Conservation (phyloP, 2,797 vertebrate genomes). For the Clarias laeviceps region DNA sequence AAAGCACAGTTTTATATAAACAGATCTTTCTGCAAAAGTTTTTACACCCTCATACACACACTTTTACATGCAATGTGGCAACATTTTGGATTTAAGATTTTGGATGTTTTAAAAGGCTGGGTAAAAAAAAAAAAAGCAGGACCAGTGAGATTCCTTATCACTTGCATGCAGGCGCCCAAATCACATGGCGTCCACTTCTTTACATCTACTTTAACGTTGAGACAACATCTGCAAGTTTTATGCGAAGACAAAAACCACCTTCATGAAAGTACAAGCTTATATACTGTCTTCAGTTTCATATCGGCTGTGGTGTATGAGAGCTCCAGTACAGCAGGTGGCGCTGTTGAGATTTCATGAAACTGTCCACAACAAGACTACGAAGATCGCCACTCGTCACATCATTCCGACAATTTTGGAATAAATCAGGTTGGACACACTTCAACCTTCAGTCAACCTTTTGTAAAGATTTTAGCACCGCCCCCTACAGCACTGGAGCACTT, state of each 20-base stretch:
- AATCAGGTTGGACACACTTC: not conserved
- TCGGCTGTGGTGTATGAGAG: not conserved
- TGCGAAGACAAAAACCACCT: not conserved
- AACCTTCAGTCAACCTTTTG: not conserved
- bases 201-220: not conserved
- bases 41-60: not conserved
- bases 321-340: not conserved
- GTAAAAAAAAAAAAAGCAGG: not conserved
- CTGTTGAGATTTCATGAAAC: not conserved
- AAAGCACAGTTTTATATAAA: conserved; percentile 23
- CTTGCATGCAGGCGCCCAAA: conserved; percentile 11
- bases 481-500: not conserved
- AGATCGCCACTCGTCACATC: no score
- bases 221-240: not conserved
- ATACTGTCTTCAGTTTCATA: not conserved
- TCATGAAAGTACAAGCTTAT: not conserved
- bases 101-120: not conserved
- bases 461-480: not conserved
- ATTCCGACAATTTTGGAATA: not conserved
- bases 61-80: not conserved
- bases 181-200: no score
- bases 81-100: not conserved
- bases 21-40: not conserved
- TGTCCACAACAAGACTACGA: not conserved
- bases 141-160: conserved; percentile 13